Evolutionary conservation across 2,888 invertebrate genomes (phyloP).

Genomic region (Magallana nippona): DNA sequence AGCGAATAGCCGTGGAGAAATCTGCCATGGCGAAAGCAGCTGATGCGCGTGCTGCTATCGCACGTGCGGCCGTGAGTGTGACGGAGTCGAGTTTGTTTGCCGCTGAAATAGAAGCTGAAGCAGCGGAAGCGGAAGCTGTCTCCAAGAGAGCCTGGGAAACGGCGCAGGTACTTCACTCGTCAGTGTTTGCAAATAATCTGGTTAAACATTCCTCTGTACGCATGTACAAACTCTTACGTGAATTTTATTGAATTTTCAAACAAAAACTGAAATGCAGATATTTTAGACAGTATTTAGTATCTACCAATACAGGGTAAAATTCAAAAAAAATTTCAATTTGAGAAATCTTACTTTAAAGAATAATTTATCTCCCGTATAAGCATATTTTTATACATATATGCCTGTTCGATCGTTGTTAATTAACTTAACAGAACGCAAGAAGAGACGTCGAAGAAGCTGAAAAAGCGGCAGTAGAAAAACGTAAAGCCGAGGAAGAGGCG

Average conservation of each 20-base stretch:
- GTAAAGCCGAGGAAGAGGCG: slow-evolving; percentile 63
- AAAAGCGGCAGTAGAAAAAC: slow-evolving; percentile 63
- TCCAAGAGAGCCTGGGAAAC: slow-evolving; percentile 59
- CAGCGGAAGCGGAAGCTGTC: slow-evolving; percentile 61
- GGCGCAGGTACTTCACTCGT: slow-evolving; percentile 54
- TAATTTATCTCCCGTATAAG: too few species aligned
- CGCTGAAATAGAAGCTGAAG: slow-evolving; percentile 60
- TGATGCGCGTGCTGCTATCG: slow-evolving; percentile 60
- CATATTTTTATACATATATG: too few species aligned
- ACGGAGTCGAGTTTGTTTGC: slow-evolving; percentile 60
- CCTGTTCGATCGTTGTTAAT: background rate
- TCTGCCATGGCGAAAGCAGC: slow-evolving; percentile 64
- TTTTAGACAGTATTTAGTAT: too few species aligned
- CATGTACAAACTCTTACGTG: too few species aligned
- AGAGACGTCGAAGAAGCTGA: slow-evolving; percentile 61
- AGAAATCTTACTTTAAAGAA: too few species aligned
- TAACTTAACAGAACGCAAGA: slow-evolving; percentile 41
- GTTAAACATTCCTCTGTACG: background rate
- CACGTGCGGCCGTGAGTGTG: slow-evolving; percentile 58
- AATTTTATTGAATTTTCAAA: too few species aligned
- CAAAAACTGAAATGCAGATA: too few species aligned
- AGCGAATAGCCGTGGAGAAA: slow-evolving; percentile 59
- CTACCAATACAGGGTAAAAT: too few species aligned
- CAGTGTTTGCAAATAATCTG: background rate
- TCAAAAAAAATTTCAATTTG: too few species aligned